A percentile compares a stretch with the other conserved stretches of the same genome.
phyloP scores from a whole-genome alignment of 2,797 vertebrate genomes.

The Calcarius lapponicus region DNA sequence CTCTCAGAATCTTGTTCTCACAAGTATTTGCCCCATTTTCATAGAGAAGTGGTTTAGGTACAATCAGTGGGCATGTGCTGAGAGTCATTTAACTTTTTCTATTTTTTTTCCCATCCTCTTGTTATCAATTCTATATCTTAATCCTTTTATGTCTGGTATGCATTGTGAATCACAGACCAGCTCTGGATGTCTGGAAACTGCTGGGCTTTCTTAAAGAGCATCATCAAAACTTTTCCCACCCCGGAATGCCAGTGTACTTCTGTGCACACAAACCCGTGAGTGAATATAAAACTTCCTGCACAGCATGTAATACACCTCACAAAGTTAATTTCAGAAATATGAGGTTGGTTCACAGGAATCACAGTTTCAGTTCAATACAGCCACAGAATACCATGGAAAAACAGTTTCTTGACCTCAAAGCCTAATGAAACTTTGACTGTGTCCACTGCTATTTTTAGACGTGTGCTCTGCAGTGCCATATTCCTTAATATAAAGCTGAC shows the following conservation, averaged over 20 bases:
- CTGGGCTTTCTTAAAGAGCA: neutral
- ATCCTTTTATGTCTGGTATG: constrained; percentile 65
- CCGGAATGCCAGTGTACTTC: neutral
- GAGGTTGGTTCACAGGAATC: neutral
- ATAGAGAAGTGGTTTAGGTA: neutral
- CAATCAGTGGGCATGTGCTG: neutral
- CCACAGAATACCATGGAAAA: neutral
- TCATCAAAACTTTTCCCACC: neutral
- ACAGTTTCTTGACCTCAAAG: constrained; percentile 30
- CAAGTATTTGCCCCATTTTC: neutral
- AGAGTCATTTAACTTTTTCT: neutral
- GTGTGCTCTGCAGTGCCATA: constrained; percentile 15
- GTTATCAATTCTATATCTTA: constrained; percentile 53
- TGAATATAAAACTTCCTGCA: neutral
- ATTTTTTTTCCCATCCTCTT: neutral
- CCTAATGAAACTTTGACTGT: constrained; percentile 16
- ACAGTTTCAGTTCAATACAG: neutral
- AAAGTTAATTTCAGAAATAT: neutral
- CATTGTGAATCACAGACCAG: constrained; percentile 41
- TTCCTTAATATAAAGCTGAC: constrained; percentile 57
- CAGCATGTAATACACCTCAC: neutral
- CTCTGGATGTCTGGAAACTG: constrained; percentile 28
- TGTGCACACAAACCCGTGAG: neutral
- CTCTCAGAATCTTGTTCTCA: neutral
- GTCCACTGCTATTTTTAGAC: constrained; percentile 51